Evolutionary conservation across 2,888 invertebrate species (phyloP).

Genomic region (Cataglyphis cursor): DNA sequence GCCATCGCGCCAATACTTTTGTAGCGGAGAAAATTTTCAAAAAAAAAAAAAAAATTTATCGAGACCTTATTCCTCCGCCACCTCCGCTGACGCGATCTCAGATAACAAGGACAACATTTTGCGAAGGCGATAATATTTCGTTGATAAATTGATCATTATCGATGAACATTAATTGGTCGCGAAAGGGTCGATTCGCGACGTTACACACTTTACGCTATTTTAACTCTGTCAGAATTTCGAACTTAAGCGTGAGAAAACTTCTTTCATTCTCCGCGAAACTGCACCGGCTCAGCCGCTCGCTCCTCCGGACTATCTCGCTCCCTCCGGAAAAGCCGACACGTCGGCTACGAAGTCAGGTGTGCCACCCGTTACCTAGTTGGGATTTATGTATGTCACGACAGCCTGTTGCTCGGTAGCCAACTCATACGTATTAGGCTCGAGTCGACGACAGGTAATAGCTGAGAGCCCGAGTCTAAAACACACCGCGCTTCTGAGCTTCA

Average conservation of each 20-base stretch:
- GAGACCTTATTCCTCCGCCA: slow-evolving; percentile 22
- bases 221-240: slow-evolving; percentile 20
- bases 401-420: slow-evolving; percentile 81
- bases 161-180: slow-evolving; percentile 16
- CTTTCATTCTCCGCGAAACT: slow-evolving; percentile 30
- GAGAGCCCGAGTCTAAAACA: slow-evolving; percentile 37
- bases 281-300: neutral
- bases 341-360: slow-evolving; percentile 74
- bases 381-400: slow-evolving; percentile 81
- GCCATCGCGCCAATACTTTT: slow-evolving; percentile 74
- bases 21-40: slow-evolving; percentile 46
- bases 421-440: slow-evolving; percentile 70
- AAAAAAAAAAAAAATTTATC: slow-evolving; percentile 46
- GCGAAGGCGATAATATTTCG: slow-evolving; percentile 18
- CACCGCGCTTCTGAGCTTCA: slow-evolving; percentile 30
- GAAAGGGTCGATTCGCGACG: neutral
- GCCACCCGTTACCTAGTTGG: slow-evolving; percentile 74
- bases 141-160: slow-evolving; percentile 48
- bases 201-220: neutral
- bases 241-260: slow-evolving; percentile 50
- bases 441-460: slow-evolving; percentile 56
- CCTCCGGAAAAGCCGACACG: slow-evolving; percentile 70
- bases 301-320: slow-evolving; percentile 37
- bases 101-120: slow-evolving; percentile 57
- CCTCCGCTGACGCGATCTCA: slow-evolving; percentile 21